phyloP scores from a whole-genome alignment of 2,797 vertebrate genomes.

The Diglossa cyanea region DNA sequence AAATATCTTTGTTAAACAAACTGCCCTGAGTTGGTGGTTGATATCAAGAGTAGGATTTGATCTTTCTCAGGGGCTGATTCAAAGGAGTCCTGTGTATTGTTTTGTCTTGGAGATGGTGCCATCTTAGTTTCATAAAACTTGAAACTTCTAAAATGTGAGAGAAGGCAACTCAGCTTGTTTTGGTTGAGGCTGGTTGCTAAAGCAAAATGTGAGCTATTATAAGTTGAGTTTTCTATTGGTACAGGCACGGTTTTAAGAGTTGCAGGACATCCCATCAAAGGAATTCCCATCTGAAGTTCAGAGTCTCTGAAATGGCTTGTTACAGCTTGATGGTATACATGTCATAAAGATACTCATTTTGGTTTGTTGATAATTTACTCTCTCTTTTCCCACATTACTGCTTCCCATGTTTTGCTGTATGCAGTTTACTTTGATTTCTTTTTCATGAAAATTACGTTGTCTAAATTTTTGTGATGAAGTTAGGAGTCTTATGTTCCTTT shows the following conservation, averaged over 20 bases:
- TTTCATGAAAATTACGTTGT: not conserved
- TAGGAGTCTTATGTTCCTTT: not conserved
- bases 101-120: not conserved
- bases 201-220: not conserved
- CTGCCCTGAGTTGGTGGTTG: not conserved
- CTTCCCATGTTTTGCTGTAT: not conserved
- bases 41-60: not conserved
- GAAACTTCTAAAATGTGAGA: not conserved
- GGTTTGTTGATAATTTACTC: not conserved
- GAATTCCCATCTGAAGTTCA: not conserved
- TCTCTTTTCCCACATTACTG: not conserved
- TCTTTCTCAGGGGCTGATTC: not conserved
- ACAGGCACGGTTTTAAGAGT: not conserved
- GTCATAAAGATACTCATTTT: constrained; percentile 54
- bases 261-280: constrained; percentile 17
- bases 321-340: not conserved
- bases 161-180: not conserved
- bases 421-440: not conserved
- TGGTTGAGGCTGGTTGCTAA: not conserved
- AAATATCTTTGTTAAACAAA: not conserved
- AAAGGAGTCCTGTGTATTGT: not conserved
- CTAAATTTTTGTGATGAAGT: not conserved
- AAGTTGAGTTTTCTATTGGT: not conserved
- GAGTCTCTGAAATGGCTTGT: constrained; percentile 47
- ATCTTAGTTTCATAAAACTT: not conserved